Conservation (phyloP, 2,797 vertebrate species). For the Ptychadena robeensis region DNA sequence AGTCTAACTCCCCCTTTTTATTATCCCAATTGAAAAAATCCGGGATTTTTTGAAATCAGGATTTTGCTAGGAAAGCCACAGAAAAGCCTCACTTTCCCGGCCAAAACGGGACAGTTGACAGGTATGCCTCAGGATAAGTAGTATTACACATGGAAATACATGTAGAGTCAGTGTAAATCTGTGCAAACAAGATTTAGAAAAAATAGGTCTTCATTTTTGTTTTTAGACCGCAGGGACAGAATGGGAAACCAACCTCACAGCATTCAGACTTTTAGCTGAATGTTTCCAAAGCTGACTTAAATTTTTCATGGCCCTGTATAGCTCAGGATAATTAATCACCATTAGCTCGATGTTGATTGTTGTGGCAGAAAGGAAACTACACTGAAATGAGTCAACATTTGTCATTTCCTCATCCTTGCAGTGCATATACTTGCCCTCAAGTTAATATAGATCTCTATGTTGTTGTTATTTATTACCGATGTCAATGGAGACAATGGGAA, state of each 20-base stretch:
- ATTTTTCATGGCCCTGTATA: conserved; percentile 17
- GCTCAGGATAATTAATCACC: conserved; percentile 41
- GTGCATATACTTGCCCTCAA: conserved; percentile 25
- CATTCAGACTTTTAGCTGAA: neutral
- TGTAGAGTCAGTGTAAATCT: neutral
- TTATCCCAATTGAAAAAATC: no score
- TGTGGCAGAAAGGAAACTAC: conserved; percentile 42
- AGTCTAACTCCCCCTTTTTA: no score
- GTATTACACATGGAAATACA: no score
- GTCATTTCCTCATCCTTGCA: conserved; percentile 34
- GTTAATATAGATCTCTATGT: conserved; percentile 30
- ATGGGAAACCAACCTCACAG: neutral
- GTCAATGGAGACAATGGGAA: conserved; percentile 18
- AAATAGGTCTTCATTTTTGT: no score
- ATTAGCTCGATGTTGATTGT: conserved; percentile 47
- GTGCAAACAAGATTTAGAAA: no score
- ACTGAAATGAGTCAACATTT: conserved; percentile 42
- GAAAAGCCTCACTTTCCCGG: no score
- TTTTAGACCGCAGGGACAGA: no score
- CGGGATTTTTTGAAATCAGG: no score
- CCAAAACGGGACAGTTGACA: no score
- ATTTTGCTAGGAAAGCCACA: no score
- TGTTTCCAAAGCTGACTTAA: conserved; percentile 14
- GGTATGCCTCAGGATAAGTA: no score
- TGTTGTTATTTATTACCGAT: conserved; percentile 40